Evolutionary conservation across 2,797 vertebrate species (phyloP), one percentile per base, ranked within the genome.

Genomic region (Hydrolagus colliei): DNA sequence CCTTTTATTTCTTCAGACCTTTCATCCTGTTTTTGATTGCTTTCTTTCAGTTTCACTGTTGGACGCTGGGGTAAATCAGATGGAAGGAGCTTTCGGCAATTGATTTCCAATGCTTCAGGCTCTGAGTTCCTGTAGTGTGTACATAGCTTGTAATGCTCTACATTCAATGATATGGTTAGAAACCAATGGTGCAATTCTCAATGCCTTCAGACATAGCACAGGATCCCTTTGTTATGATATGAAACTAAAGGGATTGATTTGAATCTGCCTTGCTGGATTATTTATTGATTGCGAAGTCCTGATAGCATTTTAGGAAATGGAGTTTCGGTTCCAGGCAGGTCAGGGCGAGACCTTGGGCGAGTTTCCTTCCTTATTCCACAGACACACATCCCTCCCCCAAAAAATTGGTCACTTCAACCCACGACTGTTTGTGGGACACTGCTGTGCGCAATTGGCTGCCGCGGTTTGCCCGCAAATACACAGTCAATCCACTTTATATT

Each of bases 1-100:
- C 16, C 18, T 84, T 84, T 41, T 71, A 71, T 84, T 84, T 84
- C 65, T 71, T 52, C 65, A 41, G 79, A 52, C 22, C 65, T 84
- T 84, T 84, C 27, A 16, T 10, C 32, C 9, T 27, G 68, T 82
- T 68, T 78, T 32, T 82, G 63, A 80, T 32, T 32, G 78, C 63
- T 65, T 67, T 65, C 16, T 35, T 82, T 41, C 41, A 35, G 13
- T 2, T 84, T 41, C 20, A 68, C 20, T 84, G 67, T 71, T 84
- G 22, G 65, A 67, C 1, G 8, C 63, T 27, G 18, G 10, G 35
- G 27, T 68, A 68, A 82, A 41, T 82, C 65, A 68, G 16, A 68
- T 8, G 27, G 63, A 35, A 67, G 78, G 52, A 84, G 65, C 65
- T 1, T 5, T 52, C 20, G 20, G 63, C 32, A 71, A 84, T n/a